Evolutionary conservation across 2,113 vertebrate species (phyloP).

Genomic region (Okapia johnstoni): DNA sequence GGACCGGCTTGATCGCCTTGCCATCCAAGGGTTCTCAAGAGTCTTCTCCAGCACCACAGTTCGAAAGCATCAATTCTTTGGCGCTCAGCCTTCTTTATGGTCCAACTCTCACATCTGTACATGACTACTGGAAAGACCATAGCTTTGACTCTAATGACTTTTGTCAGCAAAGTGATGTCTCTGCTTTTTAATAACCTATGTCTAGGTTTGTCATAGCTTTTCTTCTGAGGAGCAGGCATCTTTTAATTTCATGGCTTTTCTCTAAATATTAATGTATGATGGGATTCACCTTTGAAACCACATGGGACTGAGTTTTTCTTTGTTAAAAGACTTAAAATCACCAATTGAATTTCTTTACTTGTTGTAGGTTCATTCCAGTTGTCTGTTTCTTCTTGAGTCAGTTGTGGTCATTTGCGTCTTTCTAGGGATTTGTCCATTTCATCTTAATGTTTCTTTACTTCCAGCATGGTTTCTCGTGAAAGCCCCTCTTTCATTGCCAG

Average conservation of each 20-base stretch:
- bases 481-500: fast-evolving
- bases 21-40: not conserved
- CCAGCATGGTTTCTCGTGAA: fast-evolving
- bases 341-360: not conserved
- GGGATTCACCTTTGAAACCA: not conserved
- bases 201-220: not conserved
- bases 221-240: not conserved
- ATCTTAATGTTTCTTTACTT: not conserved
- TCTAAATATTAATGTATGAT: not conserved
- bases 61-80: not conserved
- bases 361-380: not conserved
- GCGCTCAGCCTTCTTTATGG: not conserved
- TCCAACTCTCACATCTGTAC: not conserved
- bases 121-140: not conserved
- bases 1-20: not conserved
- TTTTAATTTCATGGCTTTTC: not conserved
- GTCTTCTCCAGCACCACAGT: not conserved
- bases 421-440: not conserved
- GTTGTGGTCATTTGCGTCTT: not conserved
- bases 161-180: not conserved
- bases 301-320: not conserved
- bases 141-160: not conserved
- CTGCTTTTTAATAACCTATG: not conserved
- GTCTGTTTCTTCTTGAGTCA: not conserved
- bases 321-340: not conserved